Percentiles rank a stretch among this genome's conserved stretches.
These are phyloP conservation scores for Xestia c-nigrum DNA, from an alignment of 2,888 invertebrate genomes.

Conservation along the genomic window DNA sequence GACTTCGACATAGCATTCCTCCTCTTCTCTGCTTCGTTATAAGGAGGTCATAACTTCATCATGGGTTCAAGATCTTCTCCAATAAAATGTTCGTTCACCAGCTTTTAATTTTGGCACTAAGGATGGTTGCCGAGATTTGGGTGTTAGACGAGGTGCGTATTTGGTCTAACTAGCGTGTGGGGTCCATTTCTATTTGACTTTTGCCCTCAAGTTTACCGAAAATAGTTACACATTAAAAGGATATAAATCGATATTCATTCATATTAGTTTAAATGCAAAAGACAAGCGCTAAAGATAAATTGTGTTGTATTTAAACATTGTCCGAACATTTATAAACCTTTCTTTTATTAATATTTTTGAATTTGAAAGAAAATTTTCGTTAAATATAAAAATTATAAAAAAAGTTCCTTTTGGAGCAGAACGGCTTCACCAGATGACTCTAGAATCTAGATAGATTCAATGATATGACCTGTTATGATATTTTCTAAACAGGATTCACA, in stretches of 20 bases:
- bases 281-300: neutral
- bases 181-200: neutral
- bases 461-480: neutral
- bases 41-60: neutral
- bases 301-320: neutral
- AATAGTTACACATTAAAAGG: neutral
- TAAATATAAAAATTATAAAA: too few species aligned
- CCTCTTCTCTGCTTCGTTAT: neutral
- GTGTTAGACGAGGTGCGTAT: neutral
- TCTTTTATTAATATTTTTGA: neutral
- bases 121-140: neutral
- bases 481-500: neutral
- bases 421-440: neutral
- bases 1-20: neutral
- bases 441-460: neutral
- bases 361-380: too few species aligned
- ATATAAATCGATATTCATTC: neutral
- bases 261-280: neutral
- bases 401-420: too few species aligned
- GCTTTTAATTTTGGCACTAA: neutral
- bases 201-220: too few species aligned
- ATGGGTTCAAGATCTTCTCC: neutral
- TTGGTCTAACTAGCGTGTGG: neutral
- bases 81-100: neutral
- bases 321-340: neutral